Evolutionary conservation across 1,140 invertebrate genomes (phyloP), one percentile per base, ranked within the genome.

Genomic region (Drosophila varians): DNA sequence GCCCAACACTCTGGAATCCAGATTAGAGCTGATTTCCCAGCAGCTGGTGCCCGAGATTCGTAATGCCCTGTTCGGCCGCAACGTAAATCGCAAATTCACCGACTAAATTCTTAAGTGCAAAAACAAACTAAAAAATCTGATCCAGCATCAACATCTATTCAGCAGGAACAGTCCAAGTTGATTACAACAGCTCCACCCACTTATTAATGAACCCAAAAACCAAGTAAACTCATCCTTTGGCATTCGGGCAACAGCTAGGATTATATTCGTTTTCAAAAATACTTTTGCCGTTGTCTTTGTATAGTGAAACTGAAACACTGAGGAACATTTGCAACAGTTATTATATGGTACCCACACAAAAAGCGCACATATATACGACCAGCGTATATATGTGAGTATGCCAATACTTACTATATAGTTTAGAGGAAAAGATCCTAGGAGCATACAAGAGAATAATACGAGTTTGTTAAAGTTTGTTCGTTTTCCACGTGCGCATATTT

Each of bases 21-120:
- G 98, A 84, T 93, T 99, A 91, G 97, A 99, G 80, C 93, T 99
- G 91, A 98, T 99, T 90, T 96, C 97, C 49, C 94, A 96, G 87
- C 97, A 99, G 92, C 94, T 99, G 92, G 92, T 99, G 82, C 98
- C 99, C 5, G 95, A 99, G 91, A 96, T 99, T 66, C 96, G 98
- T 93, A 96, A 94, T 48, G 96, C 97, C 21, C 93, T 99, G 47
- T 99, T 99, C 92, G 98, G 98, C 23, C 93, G 94, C 72, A 99
- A 99, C 92, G 94, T 95, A 34, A 99, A 99, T 93, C 95, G 98
- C 89, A 98, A 97, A 94, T 99, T 99, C 93, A 95, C 95, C 79
- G 98, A 99, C 93, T 99, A 98, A 94, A 90, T 86, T 86, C 54
- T 65, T 84, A 84, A 84, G 82, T 87, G 77, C 61, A 86, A 86